Conservation (phyloP, 2,113 vertebrate species). For the Entomyzon cyanotis region DNA sequence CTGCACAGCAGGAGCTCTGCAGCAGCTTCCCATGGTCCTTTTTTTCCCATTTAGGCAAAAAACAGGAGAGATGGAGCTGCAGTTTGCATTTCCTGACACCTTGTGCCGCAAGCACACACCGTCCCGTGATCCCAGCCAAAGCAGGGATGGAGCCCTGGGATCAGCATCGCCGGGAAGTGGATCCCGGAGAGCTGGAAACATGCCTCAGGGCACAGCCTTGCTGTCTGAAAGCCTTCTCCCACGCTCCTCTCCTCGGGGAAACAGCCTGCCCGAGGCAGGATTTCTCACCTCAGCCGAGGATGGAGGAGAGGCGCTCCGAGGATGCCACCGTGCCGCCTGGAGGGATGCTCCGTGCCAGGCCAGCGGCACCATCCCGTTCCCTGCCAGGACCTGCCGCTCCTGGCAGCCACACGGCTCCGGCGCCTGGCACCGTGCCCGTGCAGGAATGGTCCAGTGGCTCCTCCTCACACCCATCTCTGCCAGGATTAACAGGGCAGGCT, state of each 20-base stretch:
- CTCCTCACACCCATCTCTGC: not conserved
- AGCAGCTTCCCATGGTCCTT: not conserved
- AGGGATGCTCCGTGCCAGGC: not conserved
- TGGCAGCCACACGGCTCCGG: fast-evolving
- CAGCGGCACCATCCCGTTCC: not conserved
- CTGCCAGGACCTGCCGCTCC: not conserved
- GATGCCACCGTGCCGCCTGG: not conserved
- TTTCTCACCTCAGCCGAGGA: not conserved
- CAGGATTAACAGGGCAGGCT: not conserved
- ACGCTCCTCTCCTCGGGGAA: not conserved
- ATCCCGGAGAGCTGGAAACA: not conserved
- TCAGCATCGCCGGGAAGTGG: fast-evolving
- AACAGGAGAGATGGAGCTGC: not conserved
- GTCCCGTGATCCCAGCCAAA: fast-evolving
- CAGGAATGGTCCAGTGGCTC: not conserved
- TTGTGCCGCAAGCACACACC: fast-evolving
- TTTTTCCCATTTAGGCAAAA: fast-evolving
- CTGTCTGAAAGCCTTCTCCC: not conserved
- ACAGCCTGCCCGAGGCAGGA: fast-evolving
- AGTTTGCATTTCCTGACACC: not conserved
- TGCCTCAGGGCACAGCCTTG: not conserved
- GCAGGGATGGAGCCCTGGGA: not conserved
- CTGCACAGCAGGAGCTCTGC: not conserved
- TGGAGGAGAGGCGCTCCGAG: not conserved
- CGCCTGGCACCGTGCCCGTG: fast-evolving